These are phyloP conservation scores for Plagiodera versicolora DNA, from an alignment of 2,888 invertebrate species.

Conservation along the genomic window DNA sequence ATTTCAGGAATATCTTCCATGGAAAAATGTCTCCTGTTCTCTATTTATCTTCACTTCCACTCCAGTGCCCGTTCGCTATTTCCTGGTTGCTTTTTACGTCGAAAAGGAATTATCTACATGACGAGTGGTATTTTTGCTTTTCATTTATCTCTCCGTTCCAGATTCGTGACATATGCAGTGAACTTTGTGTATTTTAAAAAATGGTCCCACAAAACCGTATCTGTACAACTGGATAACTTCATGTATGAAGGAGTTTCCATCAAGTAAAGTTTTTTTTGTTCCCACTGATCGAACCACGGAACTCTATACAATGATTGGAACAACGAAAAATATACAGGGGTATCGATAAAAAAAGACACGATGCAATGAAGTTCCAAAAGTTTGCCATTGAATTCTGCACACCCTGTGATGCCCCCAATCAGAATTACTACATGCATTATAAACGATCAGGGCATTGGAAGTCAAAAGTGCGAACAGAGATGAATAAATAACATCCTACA, in stretches of 20 bases:
- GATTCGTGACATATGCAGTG: background rate
- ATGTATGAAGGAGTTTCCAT: too few relatives aligned
- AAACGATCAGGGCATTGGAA: background rate
- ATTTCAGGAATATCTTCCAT: background rate
- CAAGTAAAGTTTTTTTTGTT: too few relatives aligned
- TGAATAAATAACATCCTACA: background rate
- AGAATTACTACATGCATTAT: background rate
- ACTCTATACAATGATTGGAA: too few relatives aligned
- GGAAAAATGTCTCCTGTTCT: background rate
- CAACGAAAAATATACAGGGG: too few relatives aligned
- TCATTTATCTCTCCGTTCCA: background rate
- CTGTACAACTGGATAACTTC: too few relatives aligned
- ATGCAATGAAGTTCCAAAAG: too few relatives aligned
- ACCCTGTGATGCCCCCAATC: background rate
- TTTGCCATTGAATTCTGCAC: too few relatives aligned
- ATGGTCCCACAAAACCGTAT: too few relatives aligned
- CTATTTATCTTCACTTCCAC: background rate
- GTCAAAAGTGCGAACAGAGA: background rate
- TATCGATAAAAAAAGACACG: too few relatives aligned
- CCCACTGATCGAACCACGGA: too few relatives aligned
- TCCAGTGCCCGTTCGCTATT: background rate
- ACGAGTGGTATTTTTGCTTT: background rate
- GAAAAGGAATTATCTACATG: background rate
- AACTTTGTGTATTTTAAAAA: background rate
- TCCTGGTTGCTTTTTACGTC: background rate